Base-by-base conservation (phyloP, 2,797 vertebrate genomes). In the Falco rusticolus region DNA sequence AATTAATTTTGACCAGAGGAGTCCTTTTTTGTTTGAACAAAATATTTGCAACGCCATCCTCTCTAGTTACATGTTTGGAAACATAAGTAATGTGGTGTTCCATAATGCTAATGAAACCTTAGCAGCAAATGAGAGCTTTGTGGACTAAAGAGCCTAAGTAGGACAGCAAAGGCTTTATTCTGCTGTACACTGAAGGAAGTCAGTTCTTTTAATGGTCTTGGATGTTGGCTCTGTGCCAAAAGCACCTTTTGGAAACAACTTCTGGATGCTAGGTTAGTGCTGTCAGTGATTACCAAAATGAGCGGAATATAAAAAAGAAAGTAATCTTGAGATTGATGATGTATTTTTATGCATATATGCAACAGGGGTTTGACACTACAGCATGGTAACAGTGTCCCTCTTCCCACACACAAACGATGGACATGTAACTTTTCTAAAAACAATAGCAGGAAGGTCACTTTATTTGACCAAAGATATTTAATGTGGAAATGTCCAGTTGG, bases 161-260 rank as follows among this genome's bases (percentile, higher is more conserved):
- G 98, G 97, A 97, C 97, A 98, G 93, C 91, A 95, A 77, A 96
- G 93, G 89, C 96, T 97, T 98, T 98, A 94, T 98, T 97, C 90
- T 96, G 51, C 74, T 94, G 60, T 89, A 87, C 77, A 71, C 81
- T 95, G 84, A 90, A 95, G 94, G 87, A 97, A 97, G 93, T 95
- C 37, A 78, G 94, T 84, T 90, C 89, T 90, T 97, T 65, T 90
- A 93, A 84, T 78, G 70, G 65, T 84, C 47, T 56, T 96, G 90
- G 79, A 64, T 82, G 57, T 96, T 97, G 94, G 57, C 95, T 84
- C 45, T 65, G 39, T 78, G 91, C 93, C 95, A 96, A 34, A 95
- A 95, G 84, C 90, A 96, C 86, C 93, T 97, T 97, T 92, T 91
- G 92, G 75, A 84, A 83, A 83, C 95, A 83, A 83, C 95, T 94